A percentile compares a stretch with the other conserved stretches of the same genome.
phyloP scores from a whole-genome alignment of 2,113 vertebrate genomes.

The Glaucomys volans region DNA sequence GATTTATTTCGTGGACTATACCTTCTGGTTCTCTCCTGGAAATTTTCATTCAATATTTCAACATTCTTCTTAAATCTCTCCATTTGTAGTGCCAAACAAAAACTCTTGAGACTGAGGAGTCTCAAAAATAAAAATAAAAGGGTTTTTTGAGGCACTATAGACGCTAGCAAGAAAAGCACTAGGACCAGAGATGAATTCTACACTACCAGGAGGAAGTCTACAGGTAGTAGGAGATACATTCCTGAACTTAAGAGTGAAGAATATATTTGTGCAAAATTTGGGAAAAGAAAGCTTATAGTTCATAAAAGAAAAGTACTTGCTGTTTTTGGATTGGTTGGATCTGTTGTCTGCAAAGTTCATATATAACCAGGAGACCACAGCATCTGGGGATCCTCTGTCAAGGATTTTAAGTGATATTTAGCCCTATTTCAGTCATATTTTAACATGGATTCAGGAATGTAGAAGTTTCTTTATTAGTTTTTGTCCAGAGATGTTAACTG shows the following conservation, averaged over 20 bases:
- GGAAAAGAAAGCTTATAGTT: not conserved
- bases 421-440: not conserved
- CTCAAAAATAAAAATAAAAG: not conserved
- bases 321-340: not conserved
- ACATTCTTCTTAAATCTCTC: not conserved
- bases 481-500: not conserved
- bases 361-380: not conserved
- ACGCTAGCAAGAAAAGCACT: not conserved
- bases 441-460: not conserved
- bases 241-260: not conserved
- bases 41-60: not conserved
- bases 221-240: not conserved
- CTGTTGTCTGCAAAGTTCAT: not conserved
- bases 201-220: not conserved
- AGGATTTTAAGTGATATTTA: not conserved
- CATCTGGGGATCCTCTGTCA: not conserved
- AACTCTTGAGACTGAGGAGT: not conserved
- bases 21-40: not conserved
- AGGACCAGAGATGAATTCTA: not conserved
- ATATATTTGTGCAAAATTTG: not conserved
- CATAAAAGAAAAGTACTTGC: too few relatives aligned
- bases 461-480: not conserved
- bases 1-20: not conserved
- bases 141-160: not conserved
- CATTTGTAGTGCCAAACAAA: not conserved